Percentiles rank a stretch among this genome's conserved stretches.
These are phyloP conservation scores for Cyprinodon brontotheroides DNA, from an alignment of 2,113 vertebrate species.

Conservation along the genomic window DNA sequence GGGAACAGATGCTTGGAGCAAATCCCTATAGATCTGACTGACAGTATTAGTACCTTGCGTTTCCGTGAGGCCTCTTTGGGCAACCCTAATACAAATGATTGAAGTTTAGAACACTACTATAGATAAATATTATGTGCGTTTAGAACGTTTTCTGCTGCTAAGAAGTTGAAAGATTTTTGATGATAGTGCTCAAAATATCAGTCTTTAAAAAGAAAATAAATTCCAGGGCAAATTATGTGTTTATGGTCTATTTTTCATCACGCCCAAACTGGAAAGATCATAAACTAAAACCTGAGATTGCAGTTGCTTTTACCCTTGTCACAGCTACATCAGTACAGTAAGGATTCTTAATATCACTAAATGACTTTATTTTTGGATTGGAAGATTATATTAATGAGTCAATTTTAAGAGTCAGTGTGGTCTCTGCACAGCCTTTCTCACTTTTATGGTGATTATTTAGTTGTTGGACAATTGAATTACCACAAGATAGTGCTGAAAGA, in stretches of 20 bases:
- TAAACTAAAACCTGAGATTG: no score
- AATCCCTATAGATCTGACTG: slow-evolving; percentile 57
- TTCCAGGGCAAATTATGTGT: background rate
- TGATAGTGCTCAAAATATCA: background rate
- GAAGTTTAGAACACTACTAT: slow-evolving; percentile 4
- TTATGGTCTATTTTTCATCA: background rate
- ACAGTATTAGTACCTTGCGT: slow-evolving; percentile 26
- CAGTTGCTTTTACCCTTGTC: no score
- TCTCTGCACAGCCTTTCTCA: no score
- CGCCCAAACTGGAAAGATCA: background rate
- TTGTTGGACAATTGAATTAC: no score
- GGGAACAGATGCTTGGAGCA: slow-evolving; percentile 67
- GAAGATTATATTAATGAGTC: no score
- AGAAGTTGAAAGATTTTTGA: background rate
- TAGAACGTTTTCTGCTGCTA: background rate
- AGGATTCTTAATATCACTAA: no score
- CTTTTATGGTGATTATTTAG: no score
- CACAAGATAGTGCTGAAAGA: no score
- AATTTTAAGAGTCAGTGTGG: background rate
- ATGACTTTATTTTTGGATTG: no score
- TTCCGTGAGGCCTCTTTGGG: slow-evolving; percentile 21
- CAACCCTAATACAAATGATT: slow-evolving; percentile 23
- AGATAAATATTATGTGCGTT: background rate
- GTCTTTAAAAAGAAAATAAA: background rate
- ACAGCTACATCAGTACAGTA: no score